Evolutionary conservation across 2,113 vertebrate species (phyloP), one percentile per base, ranked within the genome.

Genomic region (Peucedramus taeniatus): DNA sequence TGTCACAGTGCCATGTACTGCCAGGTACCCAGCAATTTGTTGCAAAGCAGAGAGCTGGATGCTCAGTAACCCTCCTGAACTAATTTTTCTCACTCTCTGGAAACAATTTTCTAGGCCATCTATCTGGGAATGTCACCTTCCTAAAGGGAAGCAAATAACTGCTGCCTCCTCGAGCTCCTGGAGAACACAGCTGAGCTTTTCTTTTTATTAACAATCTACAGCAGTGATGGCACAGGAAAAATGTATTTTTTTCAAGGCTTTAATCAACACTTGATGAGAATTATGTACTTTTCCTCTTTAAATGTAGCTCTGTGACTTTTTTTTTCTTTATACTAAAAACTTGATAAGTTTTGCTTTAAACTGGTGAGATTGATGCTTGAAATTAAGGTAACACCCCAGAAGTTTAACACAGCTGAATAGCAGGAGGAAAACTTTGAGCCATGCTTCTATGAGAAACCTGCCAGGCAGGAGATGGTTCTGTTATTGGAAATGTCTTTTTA

Each of bases 61-160:
- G 68, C 64, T 82, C 81, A 44, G 11, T 8, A 87, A 28, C 24
- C n/a, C 53, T 79, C 64, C 64, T 88, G 60, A 90, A 86, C 56
- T 88, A 18, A 42, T 90, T 86, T 84, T 50, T 70, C 80, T 71
- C 56, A 17, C 47, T 51, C 68, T 79, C 42, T 37, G 65, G 42
- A 71, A 89, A 44, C 60, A 26, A 49, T 90, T 94, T 95, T 83
- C 89, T 92, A 81, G 72, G 72, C 51, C 56, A 63, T 44, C 45
- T 89, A 47, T 69, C 80, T 82, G 68, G 83, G 57, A 95, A 91
- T 83, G 69, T 92, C 80, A 89, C 74, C 89, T 89, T 87, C 53
- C 77, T 84, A 51, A 71, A 1, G 42, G 8, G 60, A 92, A 84
- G 40, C 39, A 80, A 82, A 26, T 3, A 78, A 47, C 51, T 44